phyloP scores from a whole-genome alignment of 2,113 vertebrate species.

The Mugil cephalus region DNA sequence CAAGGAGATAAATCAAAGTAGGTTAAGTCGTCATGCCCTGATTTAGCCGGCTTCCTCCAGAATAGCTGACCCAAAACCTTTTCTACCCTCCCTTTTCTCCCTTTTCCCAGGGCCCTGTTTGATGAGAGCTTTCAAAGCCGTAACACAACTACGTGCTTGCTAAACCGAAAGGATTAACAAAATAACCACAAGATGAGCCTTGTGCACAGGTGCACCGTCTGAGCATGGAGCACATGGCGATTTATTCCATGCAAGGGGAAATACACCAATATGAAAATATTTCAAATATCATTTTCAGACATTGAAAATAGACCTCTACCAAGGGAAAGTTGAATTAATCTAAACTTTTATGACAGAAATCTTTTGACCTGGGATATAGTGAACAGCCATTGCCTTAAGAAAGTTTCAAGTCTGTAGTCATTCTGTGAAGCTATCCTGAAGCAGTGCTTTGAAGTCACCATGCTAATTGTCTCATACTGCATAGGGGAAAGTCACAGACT shows the following conservation, averaged over 20 bases:
- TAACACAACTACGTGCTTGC: conserved; percentile 16
- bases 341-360: too few relatives aligned
- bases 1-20: conserved; percentile 70
- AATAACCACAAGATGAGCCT: conserved; percentile 8
- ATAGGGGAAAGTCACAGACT: too few relatives aligned
- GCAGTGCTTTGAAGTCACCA: too few relatives aligned
- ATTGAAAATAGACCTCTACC: too few relatives aligned
- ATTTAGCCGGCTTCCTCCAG: conserved; percentile 73
- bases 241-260: not conserved
- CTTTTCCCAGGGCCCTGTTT: conserved; percentile 58
- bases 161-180: conserved; percentile 27
- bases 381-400: too few relatives aligned
- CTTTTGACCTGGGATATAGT: too few relatives aligned
- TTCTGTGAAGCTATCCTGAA: too few relatives aligned
- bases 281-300: too few relatives aligned
- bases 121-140: conserved; percentile 25
- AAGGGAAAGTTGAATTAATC: too few relatives aligned
- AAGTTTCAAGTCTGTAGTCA: too few relatives aligned
- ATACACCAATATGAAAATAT: too few relatives aligned
- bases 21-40: conserved; percentile 74
- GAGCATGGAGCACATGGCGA: not conserved
- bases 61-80: conserved; percentile 84
- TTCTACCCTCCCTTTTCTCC: conserved; percentile 23
- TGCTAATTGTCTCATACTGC: too few relatives aligned
- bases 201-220: conserved; percentile 3